Conservation (phyloP, 2,797 vertebrate species). For the Muscicapa comitata region DNA sequence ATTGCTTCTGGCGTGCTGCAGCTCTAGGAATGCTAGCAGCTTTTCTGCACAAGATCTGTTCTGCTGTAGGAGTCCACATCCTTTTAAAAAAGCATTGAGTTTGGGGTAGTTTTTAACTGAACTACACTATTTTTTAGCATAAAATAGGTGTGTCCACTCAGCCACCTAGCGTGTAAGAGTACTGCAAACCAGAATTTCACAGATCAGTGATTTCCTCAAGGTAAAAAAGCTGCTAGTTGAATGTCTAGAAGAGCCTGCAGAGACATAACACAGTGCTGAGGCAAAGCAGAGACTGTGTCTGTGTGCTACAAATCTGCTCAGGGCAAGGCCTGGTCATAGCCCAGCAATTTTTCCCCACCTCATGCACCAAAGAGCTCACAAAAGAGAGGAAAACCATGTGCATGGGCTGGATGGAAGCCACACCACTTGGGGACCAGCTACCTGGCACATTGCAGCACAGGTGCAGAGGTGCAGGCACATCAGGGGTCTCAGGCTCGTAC, state of each 20-base stretch:
- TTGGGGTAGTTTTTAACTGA: neutral
- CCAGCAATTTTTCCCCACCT: neutral
- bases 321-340: neutral
- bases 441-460: neutral
- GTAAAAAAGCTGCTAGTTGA: neutral
- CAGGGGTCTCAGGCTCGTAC: neutral
- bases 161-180: neutral
- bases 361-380: neutral
- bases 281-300: neutral
- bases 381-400: neutral
- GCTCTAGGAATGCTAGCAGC: neutral
- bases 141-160: neutral
- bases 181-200: neutral
- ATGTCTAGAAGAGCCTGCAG: neutral
- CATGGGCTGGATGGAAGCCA: neutral
- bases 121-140: neutral
- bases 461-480: fast-evolving
- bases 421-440: fast-evolving
- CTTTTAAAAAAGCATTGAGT: neutral
- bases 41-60: neutral
- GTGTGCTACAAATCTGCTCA: neutral
- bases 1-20: neutral
- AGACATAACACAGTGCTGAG: neutral
- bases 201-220: neutral
- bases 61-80: neutral